Evolutionary conservation across 2,888 invertebrate species (phyloP).

Genomic region (Cancer borealis): DNA sequence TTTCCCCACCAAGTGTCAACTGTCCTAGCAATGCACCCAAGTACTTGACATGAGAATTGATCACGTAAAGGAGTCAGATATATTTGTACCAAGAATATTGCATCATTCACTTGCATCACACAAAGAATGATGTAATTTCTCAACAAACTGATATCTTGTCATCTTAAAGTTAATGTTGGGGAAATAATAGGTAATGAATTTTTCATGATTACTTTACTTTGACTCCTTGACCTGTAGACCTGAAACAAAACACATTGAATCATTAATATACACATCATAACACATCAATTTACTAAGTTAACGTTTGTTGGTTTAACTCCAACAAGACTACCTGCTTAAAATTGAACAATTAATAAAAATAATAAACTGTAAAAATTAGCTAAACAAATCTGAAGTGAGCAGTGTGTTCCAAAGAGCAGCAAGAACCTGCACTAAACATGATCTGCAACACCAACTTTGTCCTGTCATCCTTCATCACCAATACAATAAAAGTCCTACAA

Average conservation of each 20-base stretch:
- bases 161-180: conserved; percentile 13
- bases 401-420: not conserved
- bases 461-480: too few relatives aligned
- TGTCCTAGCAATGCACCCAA: too few relatives aligned
- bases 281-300: not conserved
- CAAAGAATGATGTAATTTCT: not conserved
- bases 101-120: too few relatives aligned
- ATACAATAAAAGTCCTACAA: too few relatives aligned
- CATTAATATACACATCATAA: conserved; percentile 6
- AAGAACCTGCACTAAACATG: too few relatives aligned
- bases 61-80: too few relatives aligned
- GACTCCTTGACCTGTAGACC: conserved; percentile 74
- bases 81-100: too few relatives aligned
- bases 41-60: too few relatives aligned
- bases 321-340: not conserved
- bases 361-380: not conserved
- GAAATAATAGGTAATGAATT: conserved; percentile 39
- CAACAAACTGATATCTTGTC: not conserved
- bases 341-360: not conserved
- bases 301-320: not conserved
- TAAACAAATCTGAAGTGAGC: not conserved
- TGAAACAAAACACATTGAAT: conserved; percentile 54
- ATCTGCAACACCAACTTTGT: too few relatives aligned
- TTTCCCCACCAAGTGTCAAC: too few relatives aligned
- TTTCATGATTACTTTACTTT: conserved; percentile 63